A percentile compares a stretch with the other conserved stretches of the same genome.
Evolutionary conservation across 2,797 vertebrate genomes (phyloP).

Genomic region (Gadopsis bispinosus): DNA sequence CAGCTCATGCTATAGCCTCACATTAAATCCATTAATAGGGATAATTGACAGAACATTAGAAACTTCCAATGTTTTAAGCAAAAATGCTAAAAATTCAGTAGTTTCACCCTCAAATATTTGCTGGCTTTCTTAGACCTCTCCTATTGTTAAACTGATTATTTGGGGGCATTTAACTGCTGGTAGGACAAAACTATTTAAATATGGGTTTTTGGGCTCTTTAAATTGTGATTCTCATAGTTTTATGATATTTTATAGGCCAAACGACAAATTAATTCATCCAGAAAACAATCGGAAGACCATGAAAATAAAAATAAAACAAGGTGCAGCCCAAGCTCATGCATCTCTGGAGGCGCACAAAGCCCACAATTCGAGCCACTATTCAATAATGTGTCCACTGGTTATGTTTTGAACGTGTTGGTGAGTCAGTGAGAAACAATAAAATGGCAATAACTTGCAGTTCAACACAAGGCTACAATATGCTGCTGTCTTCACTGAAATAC

Average conservation of each 20-base stretch:
- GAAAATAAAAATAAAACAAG: not conserved
- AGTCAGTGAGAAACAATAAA: constrained; percentile 24
- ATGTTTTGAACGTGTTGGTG: not conserved
- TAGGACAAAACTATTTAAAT: not conserved
- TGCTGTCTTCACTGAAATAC: not conserved
- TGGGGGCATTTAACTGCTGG: not conserved
- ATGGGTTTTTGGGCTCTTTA: not conserved
- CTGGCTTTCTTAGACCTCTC: not conserved
- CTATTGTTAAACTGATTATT: not conserved
- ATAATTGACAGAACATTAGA: not conserved
- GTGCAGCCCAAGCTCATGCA: not conserved
- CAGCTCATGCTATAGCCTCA: not conserved
- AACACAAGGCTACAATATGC: not conserved
- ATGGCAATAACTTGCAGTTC: not conserved
- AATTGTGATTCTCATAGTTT: not conserved
- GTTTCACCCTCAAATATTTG: not conserved
- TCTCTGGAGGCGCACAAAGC: not conserved
- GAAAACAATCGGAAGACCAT: not conserved
- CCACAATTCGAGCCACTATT: constrained; percentile 6
- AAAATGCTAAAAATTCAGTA: not conserved
- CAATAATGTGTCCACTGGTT: constrained; percentile 19
- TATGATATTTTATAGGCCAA: not conserved
- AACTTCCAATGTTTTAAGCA: not conserved
- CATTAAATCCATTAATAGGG: not conserved
- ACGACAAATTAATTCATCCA: not conserved